These are phyloP conservation scores for Selenia dentaria DNA, from an alignment of 2,888 invertebrate species.

Conservation along the genomic window DNA sequence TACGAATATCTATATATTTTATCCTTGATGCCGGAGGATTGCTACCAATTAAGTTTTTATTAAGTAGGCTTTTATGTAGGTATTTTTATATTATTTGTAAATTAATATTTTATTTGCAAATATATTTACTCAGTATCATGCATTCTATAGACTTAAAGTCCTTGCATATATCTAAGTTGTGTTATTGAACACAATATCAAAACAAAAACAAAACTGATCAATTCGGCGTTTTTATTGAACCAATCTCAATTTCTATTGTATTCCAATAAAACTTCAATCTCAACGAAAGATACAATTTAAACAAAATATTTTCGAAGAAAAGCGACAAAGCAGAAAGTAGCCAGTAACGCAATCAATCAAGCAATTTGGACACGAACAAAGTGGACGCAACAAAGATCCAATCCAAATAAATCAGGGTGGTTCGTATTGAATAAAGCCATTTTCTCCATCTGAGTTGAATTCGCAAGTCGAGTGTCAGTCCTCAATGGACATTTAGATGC, in stretches of 20 bases:
- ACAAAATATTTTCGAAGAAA: constrained; percentile 8
- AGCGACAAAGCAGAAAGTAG: constrained; percentile 21
- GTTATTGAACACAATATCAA: no score
- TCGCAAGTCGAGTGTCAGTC: constrained; percentile 28
- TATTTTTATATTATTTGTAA: no score
- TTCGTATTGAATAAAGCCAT: constrained; percentile 35
- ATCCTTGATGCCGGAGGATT: no score
- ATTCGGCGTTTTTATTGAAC: neutral
- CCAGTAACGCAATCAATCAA: constrained; percentile 33
- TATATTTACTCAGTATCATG: no score
- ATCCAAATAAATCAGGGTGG: constrained; percentile 34
- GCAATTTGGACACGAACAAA: constrained; percentile 32
- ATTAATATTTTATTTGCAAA: no score
- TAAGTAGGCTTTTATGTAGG: no score
- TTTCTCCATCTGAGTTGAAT: constrained; percentile 35
- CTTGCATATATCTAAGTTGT: no score
- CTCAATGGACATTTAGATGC: neutral
- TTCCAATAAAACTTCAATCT: constrained; percentile 12
- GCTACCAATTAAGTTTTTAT: no score
- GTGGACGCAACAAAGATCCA: constrained; percentile 33
- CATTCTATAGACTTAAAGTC: no score
- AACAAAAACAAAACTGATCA: neutral
- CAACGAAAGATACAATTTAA: constrained; percentile 12
- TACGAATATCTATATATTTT: no score
- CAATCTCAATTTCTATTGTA: neutral